Base-by-base conservation (phyloP, 2,888 invertebrate species). In the Trachelus stipa region DNA sequence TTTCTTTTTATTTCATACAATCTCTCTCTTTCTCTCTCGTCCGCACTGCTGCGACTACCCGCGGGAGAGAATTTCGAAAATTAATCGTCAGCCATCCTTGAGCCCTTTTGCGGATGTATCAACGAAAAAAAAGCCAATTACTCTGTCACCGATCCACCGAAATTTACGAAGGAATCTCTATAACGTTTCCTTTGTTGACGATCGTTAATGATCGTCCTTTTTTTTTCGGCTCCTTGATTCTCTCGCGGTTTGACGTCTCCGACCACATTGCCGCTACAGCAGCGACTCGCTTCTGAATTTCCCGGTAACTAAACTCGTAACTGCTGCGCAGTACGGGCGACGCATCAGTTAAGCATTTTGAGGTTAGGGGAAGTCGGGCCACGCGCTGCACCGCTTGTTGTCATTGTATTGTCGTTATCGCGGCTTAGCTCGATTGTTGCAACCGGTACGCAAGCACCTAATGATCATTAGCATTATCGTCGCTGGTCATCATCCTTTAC, bases 401-500 rank as follows among this genome's bases (percentile, higher is more conserved):
- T 74, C 56, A 56, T 11, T 68, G 56, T 71, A 71, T 35, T 68
- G 73, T 75, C 23, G 23, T 56, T 56, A 56, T 56, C 56, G 56
- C 23, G 56, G 56, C 23, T 56, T 31, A 34, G 31, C 34, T 33
- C 71, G 4, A 71, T 71, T 71, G 71, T 71, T 34, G 71, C 33
- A 31, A 31, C 12, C 34, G 31, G 71, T 31, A 31, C 34, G 31
- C 71, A 34, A 71, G 12, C 71, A 34, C 71, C 71, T 12, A 12
- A 34, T 31, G 33, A 71, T 71, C 71, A 81, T 81, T 81, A 81
- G 76, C 76, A 75, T 69, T 77, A 78, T 81, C 81, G 73, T 77
- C 75, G 76, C 77, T 23, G 76, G 78, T 73, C 40, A 75, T 80
- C 76, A 76, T 79, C 74, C 79, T 81, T 79, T 75, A 80, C 69